A percentile compares a stretch with the other conserved stretches of the same genome.
Evolutionary conservation across 2,113 vertebrate genomes (phyloP).

Genomic region (Spea bombifrons): DNA sequence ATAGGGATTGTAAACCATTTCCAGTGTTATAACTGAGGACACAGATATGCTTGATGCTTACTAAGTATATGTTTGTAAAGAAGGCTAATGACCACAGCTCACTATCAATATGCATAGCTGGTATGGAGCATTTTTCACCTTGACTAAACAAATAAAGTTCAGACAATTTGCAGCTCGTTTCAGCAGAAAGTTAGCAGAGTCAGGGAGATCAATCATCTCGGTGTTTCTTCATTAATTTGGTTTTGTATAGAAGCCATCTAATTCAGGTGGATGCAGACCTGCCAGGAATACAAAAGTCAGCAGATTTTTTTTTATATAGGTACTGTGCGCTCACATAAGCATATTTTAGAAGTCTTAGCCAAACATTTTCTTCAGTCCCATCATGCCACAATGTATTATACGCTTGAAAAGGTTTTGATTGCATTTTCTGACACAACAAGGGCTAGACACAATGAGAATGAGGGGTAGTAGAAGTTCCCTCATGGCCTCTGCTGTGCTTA

Average conservation of each 20-base stretch:
- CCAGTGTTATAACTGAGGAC: background rate
- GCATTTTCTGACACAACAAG: no score
- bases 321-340: no score
- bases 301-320: background rate
- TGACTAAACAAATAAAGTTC: background rate
- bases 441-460: no score
- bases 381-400: no score
- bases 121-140: slow-evolving; percentile 8
- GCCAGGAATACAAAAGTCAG: background rate
- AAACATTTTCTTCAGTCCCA: no score
- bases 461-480: no score
- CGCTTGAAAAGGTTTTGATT: no score
- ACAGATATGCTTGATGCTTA: background rate
- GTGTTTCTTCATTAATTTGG: slow-evolving; percentile 5
- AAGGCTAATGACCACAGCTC: background rate
- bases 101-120: slow-evolving; percentile 4
- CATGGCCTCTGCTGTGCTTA: no score
- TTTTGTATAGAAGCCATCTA: background rate
- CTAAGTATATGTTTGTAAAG: background rate
- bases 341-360: no score
- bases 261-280: background rate
- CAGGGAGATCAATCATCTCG: background rate
- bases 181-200: slow-evolving; percentile 12
- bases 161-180: slow-evolving; percentile 5
- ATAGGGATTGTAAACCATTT: background rate